Evolutionary conservation across 2,113 vertebrate genomes (phyloP).

Genomic region (Rostratula benghalensis): DNA sequence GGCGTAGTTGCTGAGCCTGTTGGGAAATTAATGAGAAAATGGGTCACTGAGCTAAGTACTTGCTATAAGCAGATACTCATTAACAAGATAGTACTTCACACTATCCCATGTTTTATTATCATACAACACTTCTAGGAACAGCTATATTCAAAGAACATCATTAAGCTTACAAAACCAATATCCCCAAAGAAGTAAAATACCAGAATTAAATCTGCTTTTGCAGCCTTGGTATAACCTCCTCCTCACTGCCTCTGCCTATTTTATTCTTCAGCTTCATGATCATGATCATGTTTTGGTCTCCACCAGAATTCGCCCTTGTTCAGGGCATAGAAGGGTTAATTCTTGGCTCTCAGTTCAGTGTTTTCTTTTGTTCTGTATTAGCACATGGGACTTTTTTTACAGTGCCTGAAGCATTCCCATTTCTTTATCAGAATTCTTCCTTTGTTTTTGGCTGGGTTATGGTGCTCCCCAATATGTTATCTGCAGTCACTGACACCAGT

Average conservation of each 20-base stretch:
- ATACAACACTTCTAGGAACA: neutral
- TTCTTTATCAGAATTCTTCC: neutral
- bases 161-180: neutral
- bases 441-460: neutral
- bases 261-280: neutral
- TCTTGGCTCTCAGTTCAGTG: neutral
- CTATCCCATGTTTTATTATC: conserved; percentile 16
- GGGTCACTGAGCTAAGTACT: conserved; percentile 7
- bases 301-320: neutral
- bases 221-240: neutral
- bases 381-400: neutral
- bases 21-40: conserved; percentile 30
- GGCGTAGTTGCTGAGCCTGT: neutral
- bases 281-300: neutral
- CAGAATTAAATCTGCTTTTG: neutral
- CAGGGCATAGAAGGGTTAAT: neutral
- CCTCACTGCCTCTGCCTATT: neutral
- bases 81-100: neutral
- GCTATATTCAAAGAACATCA: neutral
- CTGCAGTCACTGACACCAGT: neutral
- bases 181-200: neutral
- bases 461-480: neutral
- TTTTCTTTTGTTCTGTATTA: neutral
- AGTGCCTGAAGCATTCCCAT: neutral
- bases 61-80: neutral